These are phyloP conservation scores for Morbakka virulenta DNA, from an alignment of 30 jellyfish, hydroid and myxozoan species.

Conservation along the genomic window DNA sequence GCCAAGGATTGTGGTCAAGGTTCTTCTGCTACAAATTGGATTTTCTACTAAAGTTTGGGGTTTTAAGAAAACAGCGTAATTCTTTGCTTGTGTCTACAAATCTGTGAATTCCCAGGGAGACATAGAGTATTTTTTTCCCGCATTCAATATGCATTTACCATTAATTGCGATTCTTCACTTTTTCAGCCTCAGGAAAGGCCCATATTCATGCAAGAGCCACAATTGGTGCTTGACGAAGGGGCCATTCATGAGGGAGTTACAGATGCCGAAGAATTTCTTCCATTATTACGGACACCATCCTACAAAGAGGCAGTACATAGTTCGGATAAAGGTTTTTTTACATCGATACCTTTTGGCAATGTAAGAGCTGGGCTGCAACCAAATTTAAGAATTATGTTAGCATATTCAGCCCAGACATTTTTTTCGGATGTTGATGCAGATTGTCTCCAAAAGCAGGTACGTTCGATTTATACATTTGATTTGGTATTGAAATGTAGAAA, in stretches of 20 bases:
- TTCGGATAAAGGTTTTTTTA: conserved; percentile 71
- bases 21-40: too few species aligned
- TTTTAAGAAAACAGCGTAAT: too few species aligned
- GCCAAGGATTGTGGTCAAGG: too few species aligned
- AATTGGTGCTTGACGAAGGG: conserved; percentile 19
- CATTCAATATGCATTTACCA: too few species aligned
- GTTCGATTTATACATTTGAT: too few species aligned
- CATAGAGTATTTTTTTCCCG: too few species aligned
- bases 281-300: conserved; percentile 89
- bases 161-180: too few species aligned
- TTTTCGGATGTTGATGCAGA: conserved; percentile 67
- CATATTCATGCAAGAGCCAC: conserved; percentile 82
- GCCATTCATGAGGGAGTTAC: not conserved
- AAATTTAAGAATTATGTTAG: conserved; percentile 67
- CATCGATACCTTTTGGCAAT: conserved; percentile 72
- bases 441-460: conserved; percentile 75
- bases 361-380: conserved; percentile 96
- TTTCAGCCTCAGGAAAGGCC: conserved; percentile 72
- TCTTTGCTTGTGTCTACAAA: too few species aligned
- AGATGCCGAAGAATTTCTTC: conserved; percentile 59
- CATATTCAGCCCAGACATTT: conserved; percentile 75
- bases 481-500: not conserved
- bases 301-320: conserved; percentile 93
- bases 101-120: too few species aligned
- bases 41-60: too few species aligned